phyloP scores from a whole-genome alignment of 2,113 vertebrate genomes.

The Cercopithecus mona region DNA sequence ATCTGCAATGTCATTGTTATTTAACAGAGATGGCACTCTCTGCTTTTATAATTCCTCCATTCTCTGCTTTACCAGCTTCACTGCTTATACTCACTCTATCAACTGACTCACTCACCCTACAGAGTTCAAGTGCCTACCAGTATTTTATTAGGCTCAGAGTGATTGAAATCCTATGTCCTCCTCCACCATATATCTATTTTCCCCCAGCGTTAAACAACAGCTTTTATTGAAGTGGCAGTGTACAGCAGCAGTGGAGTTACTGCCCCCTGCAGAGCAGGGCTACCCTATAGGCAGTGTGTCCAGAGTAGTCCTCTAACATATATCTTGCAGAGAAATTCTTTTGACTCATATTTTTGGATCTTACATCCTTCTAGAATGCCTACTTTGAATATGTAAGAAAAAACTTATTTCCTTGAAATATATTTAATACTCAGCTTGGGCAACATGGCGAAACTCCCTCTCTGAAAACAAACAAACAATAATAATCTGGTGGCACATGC shows the following conservation, averaged over 20 bases:
- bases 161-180: background rate
- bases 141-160: background rate
- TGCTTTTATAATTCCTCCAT: background rate
- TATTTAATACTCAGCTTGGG: background rate
- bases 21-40: background rate
- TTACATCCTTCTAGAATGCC: background rate
- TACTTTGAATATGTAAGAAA: conserved; percentile 10
- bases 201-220: too few relatives aligned
- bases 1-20: background rate
- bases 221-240: too few relatives aligned
- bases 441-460: too few relatives aligned
- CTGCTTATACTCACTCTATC: background rate
- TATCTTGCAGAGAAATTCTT: conserved; percentile 18
- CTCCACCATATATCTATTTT: background rate
- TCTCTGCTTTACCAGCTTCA: background rate
- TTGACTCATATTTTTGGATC: background rate
- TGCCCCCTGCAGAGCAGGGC: too few relatives aligned
- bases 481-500: too few relatives aligned
- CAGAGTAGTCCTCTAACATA: background rate
- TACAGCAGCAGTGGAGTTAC: too few relatives aligned
- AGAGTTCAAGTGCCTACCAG: background rate
- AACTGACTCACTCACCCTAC: background rate
- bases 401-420: conserved; percentile 8
- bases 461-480: too few relatives aligned
- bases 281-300: too few relatives aligned